Base-by-base conservation (phyloP, 2,888 invertebrate species). In the Pemphredon lugubris region DNA sequence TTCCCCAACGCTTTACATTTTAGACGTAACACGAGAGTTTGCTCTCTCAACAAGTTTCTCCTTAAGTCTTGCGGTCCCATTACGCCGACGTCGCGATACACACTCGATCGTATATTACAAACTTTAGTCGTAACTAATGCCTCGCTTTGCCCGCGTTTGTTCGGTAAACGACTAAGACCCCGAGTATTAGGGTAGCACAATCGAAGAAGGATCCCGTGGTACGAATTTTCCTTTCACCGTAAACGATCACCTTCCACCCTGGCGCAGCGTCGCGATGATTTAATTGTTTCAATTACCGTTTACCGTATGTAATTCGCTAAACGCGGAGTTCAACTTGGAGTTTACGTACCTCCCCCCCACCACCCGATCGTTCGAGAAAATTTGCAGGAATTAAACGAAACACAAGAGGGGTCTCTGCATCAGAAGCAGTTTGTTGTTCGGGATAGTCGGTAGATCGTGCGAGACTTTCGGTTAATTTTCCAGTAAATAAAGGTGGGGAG, bases 401-500 rank as follows among this genome's bases (percentile, higher is more conserved):
- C n/a, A n/a, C n/a, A n/a, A n/a, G n/a, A n/a, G n/a, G n/a, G n/a
- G n/a, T n/a, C n/a, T n/a, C n/a, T n/a, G n/a, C n/a, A n/a, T n/a
- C n/a, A n/a, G n/a, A n/a, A n/a, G n/a, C n/a, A n/a, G n/a, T 34
- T 7, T 26, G 42, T 11, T 23, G n/a, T 32, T 13, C 44, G 30
- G 20, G 16, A 14, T 42, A 39, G 13, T 23, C 53, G 45, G 13
- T 26, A 26, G 21, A 18, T 34, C 21, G 3, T 11, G 59, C 18
- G 54, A 51, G 73, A 72, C 60, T 79, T 69, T 64, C 77, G 70
- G 70, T 84, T 84, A 84, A 85, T 85, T 85, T 84, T 77, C 81
- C 82, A 73, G 77, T 81, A 83, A 84, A 84, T 80, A 84, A 82
- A 82, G 26, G 60, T 20, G 59, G 20, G 42, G 26, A 32, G 21